phyloP scores from a whole-genome alignment of 2,888 invertebrate genomes.

The Dasypogon diadema region DNA sequence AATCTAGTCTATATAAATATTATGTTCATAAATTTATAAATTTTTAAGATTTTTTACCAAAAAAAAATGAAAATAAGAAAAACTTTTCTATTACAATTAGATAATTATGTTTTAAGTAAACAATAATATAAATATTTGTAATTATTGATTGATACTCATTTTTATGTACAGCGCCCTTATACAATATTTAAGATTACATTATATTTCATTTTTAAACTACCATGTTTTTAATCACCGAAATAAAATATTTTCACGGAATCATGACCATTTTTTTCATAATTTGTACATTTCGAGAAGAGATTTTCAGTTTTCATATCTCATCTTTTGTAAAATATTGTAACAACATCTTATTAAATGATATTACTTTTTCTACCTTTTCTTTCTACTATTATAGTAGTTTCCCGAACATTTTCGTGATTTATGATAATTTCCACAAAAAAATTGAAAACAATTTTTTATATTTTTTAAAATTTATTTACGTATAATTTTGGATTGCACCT shows the following conservation, averaged over 20 bases:
- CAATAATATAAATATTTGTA: constrained; percentile 40
- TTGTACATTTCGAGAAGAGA: no score
- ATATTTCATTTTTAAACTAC: constrained; percentile 46
- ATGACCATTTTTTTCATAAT: no score
- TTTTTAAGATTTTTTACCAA: constrained; percentile 49
- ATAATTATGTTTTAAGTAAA: constrained; percentile 43
- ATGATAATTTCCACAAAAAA: no score
- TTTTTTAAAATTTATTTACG: no score
- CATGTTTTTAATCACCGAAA: constrained; percentile 44
- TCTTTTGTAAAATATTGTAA: no score
- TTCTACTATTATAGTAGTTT: no score
- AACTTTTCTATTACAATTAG: constrained; percentile 43
- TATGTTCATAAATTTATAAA: constrained; percentile 51
- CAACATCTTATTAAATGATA: no score
- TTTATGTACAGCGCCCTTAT: constrained; percentile 50
- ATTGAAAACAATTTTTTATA: no score
- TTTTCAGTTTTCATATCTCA: no score
- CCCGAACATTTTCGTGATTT: no score
- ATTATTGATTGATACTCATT: constrained; percentile 49
- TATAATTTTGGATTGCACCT: no score
- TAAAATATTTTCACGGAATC: constrained; percentile 35
- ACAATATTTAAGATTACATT: constrained; percentile 49
- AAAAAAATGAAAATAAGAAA: constrained; percentile 7
- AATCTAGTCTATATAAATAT: constrained; percentile 55
- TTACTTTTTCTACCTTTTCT: no score